phyloP scores from a whole-genome alignment of 2,888 invertebrate genomes.

The Melanchra persicariae region DNA sequence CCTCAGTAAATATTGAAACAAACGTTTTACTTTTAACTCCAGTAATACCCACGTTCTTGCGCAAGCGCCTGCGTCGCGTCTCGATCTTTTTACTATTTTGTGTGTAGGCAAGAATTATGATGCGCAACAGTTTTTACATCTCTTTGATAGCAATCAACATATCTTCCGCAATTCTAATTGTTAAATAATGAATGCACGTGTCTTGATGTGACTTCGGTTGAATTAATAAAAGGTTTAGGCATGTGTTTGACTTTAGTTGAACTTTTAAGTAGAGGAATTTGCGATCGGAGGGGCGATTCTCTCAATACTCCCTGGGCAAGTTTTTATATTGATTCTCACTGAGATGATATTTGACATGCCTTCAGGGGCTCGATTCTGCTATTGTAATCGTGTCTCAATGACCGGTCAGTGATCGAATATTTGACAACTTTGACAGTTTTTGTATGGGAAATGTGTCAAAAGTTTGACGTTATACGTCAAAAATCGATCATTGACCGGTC shows the following conservation, averaged over 20 bases:
- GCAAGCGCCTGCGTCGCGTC: conserved; percentile 42
- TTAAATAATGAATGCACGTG: conserved; percentile 55
- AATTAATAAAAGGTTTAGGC: neutral
- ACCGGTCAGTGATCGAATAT: too few species aligned
- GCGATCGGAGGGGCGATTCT: too few species aligned
- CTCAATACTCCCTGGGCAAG: too few species aligned
- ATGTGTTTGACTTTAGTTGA: neutral
- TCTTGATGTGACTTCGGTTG: conserved; percentile 34
- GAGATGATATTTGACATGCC: too few species aligned
- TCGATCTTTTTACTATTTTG: conserved; percentile 43
- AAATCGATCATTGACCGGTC: too few species aligned
- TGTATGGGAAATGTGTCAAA: too few species aligned
- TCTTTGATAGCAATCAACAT: conserved; percentile 48
- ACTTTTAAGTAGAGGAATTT: too few species aligned
- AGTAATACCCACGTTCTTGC: conserved; percentile 55
- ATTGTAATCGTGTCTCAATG: too few species aligned
- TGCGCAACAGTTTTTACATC: conserved; percentile 54
- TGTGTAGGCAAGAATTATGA: conserved; percentile 50
- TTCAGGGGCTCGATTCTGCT: too few species aligned
- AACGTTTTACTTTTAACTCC: conserved; percentile 37
- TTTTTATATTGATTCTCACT: too few species aligned
- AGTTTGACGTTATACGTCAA: too few species aligned
- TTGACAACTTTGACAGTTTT: too few species aligned
- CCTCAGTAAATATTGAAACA: conserved; percentile 32
- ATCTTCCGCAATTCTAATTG: conserved; percentile 68